Evolutionary conservation across 2,888 invertebrate genomes (phyloP), one percentile per base, ranked within the genome.

Genomic region (Halictus ligatus): DNA sequence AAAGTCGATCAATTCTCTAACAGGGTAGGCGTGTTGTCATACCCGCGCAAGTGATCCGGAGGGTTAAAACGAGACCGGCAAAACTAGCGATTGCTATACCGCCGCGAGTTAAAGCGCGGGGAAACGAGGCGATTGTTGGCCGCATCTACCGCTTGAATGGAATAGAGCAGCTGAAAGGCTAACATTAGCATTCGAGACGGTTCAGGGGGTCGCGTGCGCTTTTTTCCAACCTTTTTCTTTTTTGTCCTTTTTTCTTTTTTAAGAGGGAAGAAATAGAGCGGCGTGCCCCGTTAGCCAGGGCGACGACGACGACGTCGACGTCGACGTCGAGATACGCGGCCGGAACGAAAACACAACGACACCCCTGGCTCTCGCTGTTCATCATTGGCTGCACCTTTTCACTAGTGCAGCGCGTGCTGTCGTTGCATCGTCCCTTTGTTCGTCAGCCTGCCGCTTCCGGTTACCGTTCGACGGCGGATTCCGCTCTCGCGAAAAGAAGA

Each of bases 331-430:
- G 82, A 78, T 78, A 83, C 80, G 67, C 71, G 71, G 76, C 60
- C 75, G 67, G 77, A 54, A 21, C 54, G 25, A 74, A 71, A 79
- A 77, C 85, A 85, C 85, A 85, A 82, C 88, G 89, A 91, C 92
- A 90, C 90, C 91, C 91, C 87, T 89, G 89, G 75, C 54, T 54
- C 29, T 89, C 89, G 90, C 89, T 89, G 91, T 92, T 92, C 91
- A 91, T 92, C 92, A 92, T 91, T 91, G 90, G 91, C 89, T 92
- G 92, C 92, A 92, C 92, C 92, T 86, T 92, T 92, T 92, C 92
- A 90, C 77, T 83, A 35, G 81, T 85, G 82, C 81, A 75, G 86
- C 83, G 83, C 83, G 80, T 81, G 86, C 71, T 84, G 73, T 82
- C 86, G 86, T 80, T 81, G 78, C 83, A 86, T 78, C 85, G 87